phyloP scores from a whole-genome alignment of 2,888 invertebrate species.

The Diarsia dahlii region DNA sequence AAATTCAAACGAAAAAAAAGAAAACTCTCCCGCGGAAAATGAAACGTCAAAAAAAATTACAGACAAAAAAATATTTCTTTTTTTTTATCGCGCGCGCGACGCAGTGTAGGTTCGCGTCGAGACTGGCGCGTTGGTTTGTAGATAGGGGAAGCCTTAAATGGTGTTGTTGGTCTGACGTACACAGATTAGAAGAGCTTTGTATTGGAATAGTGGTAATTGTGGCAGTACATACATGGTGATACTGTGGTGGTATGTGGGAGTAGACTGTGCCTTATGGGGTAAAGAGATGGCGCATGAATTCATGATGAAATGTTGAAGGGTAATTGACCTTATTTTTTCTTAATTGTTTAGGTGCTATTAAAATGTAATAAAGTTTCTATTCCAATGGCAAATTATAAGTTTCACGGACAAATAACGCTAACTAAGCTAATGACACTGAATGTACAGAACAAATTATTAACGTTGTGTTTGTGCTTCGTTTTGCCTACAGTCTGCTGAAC shows the following conservation, averaged over 20 bases:
- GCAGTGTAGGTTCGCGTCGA: conserved; percentile 75
- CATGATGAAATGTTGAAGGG: conserved; percentile 34
- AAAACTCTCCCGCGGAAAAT: conserved; percentile 46
- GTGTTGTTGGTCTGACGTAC: conserved; percentile 69
- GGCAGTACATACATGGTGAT: conserved; percentile 55
- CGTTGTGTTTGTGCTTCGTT: not conserved
- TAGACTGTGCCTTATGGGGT: conserved; percentile 40
- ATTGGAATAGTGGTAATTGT: conserved; percentile 27
- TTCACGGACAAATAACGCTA: not conserved
- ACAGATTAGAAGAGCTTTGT: conserved; percentile 59
- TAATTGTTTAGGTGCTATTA: not conserved
- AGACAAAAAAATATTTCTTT: conserved; percentile 60
- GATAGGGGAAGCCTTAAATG: conserved; percentile 77
- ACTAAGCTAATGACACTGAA: not conserved
- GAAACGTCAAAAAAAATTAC: conserved; percentile 41
- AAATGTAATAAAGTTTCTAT: not conserved
- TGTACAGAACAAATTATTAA: not conserved
- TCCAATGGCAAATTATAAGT: not conserved
- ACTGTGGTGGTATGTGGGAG: conserved; percentile 47
- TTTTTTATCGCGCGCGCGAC: conserved; percentile 73
- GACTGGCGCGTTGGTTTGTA: conserved; percentile 76
- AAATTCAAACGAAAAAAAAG: conserved; percentile 2
- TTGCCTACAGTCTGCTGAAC: not conserved
- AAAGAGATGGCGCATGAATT: not conserved
- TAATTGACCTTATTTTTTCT: conserved; percentile 18